Conservation (phyloP, 1,140 invertebrate species). For the Stegodyphus mimosarum region DNA sequence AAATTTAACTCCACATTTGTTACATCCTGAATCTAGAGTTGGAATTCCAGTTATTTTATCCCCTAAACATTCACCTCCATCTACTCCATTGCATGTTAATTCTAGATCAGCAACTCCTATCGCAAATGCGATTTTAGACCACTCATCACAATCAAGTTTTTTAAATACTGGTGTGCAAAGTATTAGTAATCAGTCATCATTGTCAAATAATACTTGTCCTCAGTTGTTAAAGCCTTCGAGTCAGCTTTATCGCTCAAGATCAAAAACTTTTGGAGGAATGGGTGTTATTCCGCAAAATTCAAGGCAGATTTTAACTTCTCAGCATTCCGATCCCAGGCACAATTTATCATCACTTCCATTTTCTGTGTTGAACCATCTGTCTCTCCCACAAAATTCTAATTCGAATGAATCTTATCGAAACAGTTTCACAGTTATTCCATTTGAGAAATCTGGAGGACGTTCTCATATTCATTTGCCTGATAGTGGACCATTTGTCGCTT, state of each 20-base stretch:
- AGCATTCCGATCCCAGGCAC: neutral
- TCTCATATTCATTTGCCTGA: constrained; percentile 48
- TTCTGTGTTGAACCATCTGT: constrained; percentile 30
- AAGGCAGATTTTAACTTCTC: neutral
- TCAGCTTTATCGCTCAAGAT: constrained; percentile 25
- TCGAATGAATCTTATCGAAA: constrained; percentile 8
- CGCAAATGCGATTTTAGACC: neutral
- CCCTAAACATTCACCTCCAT: constrained; percentile 37
- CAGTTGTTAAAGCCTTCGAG: constrained; percentile 10
- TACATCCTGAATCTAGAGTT: constrained; percentile 27
- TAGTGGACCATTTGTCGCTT: constrained; percentile 37
- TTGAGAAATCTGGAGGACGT: constrained; percentile 13
- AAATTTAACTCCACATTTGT: constrained; percentile 14
- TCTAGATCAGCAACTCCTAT: constrained; percentile 32
- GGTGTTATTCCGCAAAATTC: neutral
- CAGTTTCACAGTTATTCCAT: constrained; percentile 43
- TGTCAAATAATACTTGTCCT: neutral
- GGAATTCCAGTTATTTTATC: constrained; percentile 31
- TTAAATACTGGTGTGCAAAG: constrained; percentile 1
- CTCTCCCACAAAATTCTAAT: neutral
- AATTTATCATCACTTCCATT: constrained; percentile 4
- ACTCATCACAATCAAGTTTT: constrained; percentile 3
- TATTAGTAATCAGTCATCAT: neutral
- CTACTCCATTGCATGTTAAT: constrained; percentile 11
- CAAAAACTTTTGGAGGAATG: constrained; percentile 45